Evolutionary conservation across 2,888 invertebrate genomes (phyloP), one percentile per base, ranked within the genome.

Genomic region (Stomorhina lunata): DNA sequence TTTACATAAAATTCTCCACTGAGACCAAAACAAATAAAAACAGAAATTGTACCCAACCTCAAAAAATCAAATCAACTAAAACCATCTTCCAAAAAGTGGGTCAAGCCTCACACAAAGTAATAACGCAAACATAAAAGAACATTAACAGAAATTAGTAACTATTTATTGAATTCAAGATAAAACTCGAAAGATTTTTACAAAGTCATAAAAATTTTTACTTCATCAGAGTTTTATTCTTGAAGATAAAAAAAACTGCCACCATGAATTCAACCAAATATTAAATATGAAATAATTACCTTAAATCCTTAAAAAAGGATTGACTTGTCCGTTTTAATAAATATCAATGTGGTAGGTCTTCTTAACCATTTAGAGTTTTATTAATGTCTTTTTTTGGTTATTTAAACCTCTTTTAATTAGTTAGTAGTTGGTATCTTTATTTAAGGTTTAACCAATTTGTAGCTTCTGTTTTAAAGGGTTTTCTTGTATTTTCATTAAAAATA

Each of bases 81-180:
- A 2, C 10, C 29, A 66, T 40, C 29, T 59, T 40, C 34, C n/a
- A 34, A 25, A 75, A 77, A 77, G 50, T 77, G 61, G 77, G 77
- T 77, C 77, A 77, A 40, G 9, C 2, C 5, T 3, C 22, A 29
- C 40, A 69, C 57, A 76, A 68, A 68, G 68, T 68, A 17, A 29
- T 25, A 6, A 5, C 5, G 29, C 2, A 1, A 6, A 53, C 15
- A 50, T 1, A n/a, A 25, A 48, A 63, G 45, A 63, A 45, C 27
- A 37, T 76, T 50, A 59, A 79, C 40, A 15, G 27, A 72, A 79
- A 29, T 79, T 66, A 40, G 59, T 79, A 43, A 50, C 57, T 66
- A 72, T 50, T 79, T 72, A 59, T 59, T 55, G 40, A 57, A 50
- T 72, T 65, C 27, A 57, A 72, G 48, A 32, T 65, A 32, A 59